Evolutionary conservation across 2,113 vertebrate genomes (phyloP).

Genomic region (Chionis minor): DNA sequence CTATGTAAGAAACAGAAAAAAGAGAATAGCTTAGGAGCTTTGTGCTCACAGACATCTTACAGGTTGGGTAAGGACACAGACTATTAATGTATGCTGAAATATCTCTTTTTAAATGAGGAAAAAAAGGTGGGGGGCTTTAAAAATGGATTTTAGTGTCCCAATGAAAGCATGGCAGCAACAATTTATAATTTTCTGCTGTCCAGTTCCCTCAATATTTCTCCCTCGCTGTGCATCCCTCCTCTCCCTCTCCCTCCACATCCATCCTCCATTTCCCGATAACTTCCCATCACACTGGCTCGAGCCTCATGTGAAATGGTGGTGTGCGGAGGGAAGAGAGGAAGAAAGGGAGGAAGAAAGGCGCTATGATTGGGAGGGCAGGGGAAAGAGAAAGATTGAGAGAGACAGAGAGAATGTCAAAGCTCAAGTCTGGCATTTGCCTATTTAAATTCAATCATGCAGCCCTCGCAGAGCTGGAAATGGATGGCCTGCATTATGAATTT

Average conservation of each 20-base stretch:
- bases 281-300: constrained; percentile 41
- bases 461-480: constrained; percentile 75
- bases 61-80: background rate
- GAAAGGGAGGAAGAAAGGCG: constrained; percentile 32
- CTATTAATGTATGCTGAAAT: constrained; percentile 26
- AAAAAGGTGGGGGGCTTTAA: background rate
- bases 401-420: constrained; percentile 76
- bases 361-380: constrained; percentile 51
- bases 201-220: background rate
- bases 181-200: constrained; percentile 60
- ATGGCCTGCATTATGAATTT: constrained; percentile 82
- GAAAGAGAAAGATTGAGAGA: constrained; percentile 67
- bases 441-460: constrained; percentile 86
- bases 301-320: constrained; percentile 69
- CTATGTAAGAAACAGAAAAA: background rate
- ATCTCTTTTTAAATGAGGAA: constrained; percentile 34
- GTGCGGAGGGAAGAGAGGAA: constrained; percentile 10
- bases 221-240: background rate
- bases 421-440: constrained; percentile 84
- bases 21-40: background rate
- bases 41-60: background rate
- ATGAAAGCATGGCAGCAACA: constrained; percentile 31
- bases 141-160: constrained; percentile 50
- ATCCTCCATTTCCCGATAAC: constrained; percentile 69
- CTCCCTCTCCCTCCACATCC: constrained; percentile 38